phyloP scores from a whole-genome alignment of 2,888 invertebrate species.

The Eledona agricola region DNA sequence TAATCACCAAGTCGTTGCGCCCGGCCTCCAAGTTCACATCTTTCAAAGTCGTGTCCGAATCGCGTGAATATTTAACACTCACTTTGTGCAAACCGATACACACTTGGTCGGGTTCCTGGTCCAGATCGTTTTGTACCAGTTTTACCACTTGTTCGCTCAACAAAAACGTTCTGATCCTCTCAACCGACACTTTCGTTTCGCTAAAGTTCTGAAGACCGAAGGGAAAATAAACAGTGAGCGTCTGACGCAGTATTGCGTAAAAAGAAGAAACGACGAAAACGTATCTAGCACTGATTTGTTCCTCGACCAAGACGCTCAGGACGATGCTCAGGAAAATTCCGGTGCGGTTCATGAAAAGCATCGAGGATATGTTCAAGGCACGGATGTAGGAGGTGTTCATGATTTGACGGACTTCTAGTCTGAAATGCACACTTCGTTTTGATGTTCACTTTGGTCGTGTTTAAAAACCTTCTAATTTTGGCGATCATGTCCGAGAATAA shows the following conservation, averaged over 20 bases:
- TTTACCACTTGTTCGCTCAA: slow-evolving; percentile 55
- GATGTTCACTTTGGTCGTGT: not conserved
- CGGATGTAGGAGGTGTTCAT: slow-evolving; percentile 70
- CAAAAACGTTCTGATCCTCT: slow-evolving; percentile 68
- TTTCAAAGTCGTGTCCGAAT: slow-evolving; percentile 2
- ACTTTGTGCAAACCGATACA: slow-evolving; percentile 66
- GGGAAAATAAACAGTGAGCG: slow-evolving; percentile 72
- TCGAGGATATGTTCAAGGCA: slow-evolving; percentile 69
- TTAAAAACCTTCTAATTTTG: slow-evolving; percentile 17
- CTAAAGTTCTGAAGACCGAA: slow-evolving; percentile 74
- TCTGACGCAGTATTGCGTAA: slow-evolving; percentile 74
- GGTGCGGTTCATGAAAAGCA: slow-evolving; percentile 83
- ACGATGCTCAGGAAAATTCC: slow-evolving; percentile 84
- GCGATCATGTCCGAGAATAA: slow-evolving; percentile 63
- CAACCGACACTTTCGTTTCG: slow-evolving; percentile 62
- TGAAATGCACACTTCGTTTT: slow-evolving; percentile 54
- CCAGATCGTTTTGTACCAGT: slow-evolving; percentile 63
- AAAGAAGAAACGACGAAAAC: slow-evolving; percentile 80
- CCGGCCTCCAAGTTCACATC: slow-evolving; percentile 11
- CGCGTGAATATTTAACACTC: slow-evolving; percentile 7
- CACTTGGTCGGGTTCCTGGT: slow-evolving; percentile 68
- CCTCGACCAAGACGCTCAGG: slow-evolving; percentile 74
- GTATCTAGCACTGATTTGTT: slow-evolving; percentile 66
- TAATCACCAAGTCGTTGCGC: slow-evolving; percentile 40
- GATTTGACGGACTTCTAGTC: slow-evolving; percentile 74